These are phyloP conservation scores for Catharus minimus DNA, from an alignment of 2,113 vertebrate species.

Conservation along the genomic window DNA sequence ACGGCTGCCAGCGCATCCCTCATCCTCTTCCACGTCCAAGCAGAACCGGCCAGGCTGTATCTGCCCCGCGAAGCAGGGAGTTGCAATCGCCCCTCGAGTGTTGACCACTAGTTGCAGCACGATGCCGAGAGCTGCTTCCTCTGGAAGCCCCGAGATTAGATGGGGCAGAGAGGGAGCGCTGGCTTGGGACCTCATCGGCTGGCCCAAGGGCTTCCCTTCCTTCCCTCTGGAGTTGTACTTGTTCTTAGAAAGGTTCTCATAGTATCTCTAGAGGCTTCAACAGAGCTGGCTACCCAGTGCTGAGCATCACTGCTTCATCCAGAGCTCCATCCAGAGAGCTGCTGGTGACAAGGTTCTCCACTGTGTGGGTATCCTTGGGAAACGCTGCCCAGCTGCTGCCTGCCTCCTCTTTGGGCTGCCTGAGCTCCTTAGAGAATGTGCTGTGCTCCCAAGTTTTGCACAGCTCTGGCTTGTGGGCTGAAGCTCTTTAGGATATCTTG, in stretches of 20 bases:
- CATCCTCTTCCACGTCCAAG: not conserved
- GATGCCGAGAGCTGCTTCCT: not conserved
- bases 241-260: not conserved
- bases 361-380: not conserved
- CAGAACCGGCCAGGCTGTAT: not conserved
- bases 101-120: not conserved
- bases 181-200: not conserved
- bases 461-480: not conserved
- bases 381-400: not conserved
- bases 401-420: not conserved
- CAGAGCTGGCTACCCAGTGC: not conserved
- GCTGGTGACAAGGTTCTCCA: not conserved
- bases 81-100: not conserved
- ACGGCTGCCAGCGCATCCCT: not conserved
- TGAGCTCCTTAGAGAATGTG: not conserved
- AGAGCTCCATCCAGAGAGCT: not conserved
- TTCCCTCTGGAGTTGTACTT: not conserved
- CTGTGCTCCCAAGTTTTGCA: not conserved
- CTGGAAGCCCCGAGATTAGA: not conserved
- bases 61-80: not conserved
- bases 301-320: not conserved
- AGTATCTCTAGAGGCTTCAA: not conserved
- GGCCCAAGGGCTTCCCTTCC: not conserved
- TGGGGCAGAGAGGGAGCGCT: rapidly evolving
- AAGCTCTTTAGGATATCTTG: not conserved